Evolutionary conservation across 2,797 vertebrate genomes (phyloP).

Genomic region (Oophaga sylvatica): DNA sequence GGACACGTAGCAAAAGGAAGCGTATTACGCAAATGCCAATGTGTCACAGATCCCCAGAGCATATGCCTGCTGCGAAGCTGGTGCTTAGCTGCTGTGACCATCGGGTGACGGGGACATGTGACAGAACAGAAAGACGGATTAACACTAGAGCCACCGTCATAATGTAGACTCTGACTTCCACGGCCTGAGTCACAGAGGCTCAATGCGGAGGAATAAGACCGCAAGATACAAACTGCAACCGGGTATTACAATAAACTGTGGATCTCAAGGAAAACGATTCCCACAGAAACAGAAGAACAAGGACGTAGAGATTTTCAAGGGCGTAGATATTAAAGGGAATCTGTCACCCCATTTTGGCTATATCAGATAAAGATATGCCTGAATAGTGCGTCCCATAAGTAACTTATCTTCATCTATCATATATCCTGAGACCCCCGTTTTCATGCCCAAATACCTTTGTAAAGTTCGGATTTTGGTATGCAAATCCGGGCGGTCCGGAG

Average conservation of each 20-base stretch:
- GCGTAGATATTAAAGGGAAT: no score
- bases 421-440: no score
- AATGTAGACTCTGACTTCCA: not conserved
- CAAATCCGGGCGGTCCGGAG: no score
- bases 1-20: not conserved
- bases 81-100: constrained; percentile 28
- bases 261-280: not conserved
- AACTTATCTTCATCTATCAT: no score
- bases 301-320: not conserved
- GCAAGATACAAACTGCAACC: not conserved
- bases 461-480: no score
- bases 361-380: no score
- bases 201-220: not conserved
- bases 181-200: not conserved
- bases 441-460: no score
- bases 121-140: constrained; percentile 33
- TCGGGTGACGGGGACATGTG: constrained; percentile 38
- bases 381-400: no score
- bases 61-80: constrained; percentile 40
- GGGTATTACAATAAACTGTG: not conserved
- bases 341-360: no score
- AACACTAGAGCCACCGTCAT: constrained; percentile 16
- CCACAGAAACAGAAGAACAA: not conserved
- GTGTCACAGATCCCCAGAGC: constrained; percentile 33
- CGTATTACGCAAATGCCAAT: constrained; percentile 12